phyloP scores from a whole-genome alignment of 2,888 invertebrate genomes.

The Amaurobius ferox region DNA sequence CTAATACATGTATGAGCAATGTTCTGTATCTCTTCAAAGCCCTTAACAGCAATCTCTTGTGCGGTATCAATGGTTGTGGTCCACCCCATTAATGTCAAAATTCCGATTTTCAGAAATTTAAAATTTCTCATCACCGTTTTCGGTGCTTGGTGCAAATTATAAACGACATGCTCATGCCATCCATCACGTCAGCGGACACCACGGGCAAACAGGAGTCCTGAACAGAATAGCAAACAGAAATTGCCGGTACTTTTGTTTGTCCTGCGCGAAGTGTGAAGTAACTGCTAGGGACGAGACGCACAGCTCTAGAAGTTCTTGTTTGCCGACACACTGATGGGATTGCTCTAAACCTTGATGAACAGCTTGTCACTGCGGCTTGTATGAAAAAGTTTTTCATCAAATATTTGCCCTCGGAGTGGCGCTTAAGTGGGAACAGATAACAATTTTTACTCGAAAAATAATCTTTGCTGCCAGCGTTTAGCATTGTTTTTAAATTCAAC shows the following conservation, averaged over 20 bases:
- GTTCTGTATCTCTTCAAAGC: too few species aligned
- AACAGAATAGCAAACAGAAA: slow-evolving; percentile 44
- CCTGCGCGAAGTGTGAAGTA: slow-evolving; percentile 34
- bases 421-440: background rate
- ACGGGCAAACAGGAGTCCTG: slow-evolving; percentile 22
- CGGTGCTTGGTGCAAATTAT: slow-evolving; percentile 3
- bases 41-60: too few species aligned
- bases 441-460: background rate
- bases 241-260: slow-evolving; percentile 46
- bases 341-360: slow-evolving; percentile 36
- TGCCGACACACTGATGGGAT: slow-evolving; percentile 26
- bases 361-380: background rate
- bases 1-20: too few species aligned
- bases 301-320: slow-evolving; percentile 4
- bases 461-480: background rate
- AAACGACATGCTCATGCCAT: slow-evolving; percentile 8
- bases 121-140: too few species aligned
- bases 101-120: too few species aligned
- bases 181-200: slow-evolving; percentile 21
- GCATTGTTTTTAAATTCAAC: too few species aligned
- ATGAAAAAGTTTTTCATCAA: slow-evolving; percentile 4
- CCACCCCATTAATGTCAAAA: too few species aligned
- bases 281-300: background rate
- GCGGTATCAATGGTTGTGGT: too few species aligned
- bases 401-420: slow-evolving; percentile 6